These are phyloP conservation scores for Aleiodes sp. DNA, from an alignment of 1,140 invertebrate genomes.

Conservation along the genomic window DNA sequence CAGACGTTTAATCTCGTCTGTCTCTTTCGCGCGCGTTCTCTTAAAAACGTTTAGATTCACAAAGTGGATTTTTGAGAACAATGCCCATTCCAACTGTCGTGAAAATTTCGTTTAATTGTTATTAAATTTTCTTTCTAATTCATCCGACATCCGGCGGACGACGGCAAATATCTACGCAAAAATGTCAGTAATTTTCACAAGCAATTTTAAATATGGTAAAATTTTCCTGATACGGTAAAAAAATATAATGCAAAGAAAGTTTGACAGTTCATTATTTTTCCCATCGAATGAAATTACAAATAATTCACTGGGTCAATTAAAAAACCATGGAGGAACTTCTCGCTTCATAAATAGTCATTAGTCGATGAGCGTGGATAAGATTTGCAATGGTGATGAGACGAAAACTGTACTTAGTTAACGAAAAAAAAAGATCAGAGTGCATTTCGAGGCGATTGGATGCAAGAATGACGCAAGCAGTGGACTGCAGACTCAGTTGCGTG, in stretches of 20 bases:
- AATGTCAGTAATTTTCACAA: too few relatives aligned
- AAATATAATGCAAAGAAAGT: constrained; percentile 12
- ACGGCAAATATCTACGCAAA: background rate
- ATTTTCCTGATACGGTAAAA: background rate
- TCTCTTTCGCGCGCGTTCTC: background rate
- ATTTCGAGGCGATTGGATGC: background rate
- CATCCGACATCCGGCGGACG: constrained; percentile 19
- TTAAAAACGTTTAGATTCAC: background rate
- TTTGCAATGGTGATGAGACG: background rate
- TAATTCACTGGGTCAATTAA: background rate
- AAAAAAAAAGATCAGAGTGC: background rate
- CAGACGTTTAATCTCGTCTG: too few relatives aligned
- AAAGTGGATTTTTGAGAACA: constrained; percentile 40
- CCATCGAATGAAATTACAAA: too few relatives aligned
- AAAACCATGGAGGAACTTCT: background rate
- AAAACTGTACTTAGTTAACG: background rate
- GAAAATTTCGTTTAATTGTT: constrained; percentile 49
- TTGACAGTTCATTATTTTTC: too few relatives aligned
- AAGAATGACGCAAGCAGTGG: background rate
- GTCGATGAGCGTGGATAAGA: background rate
- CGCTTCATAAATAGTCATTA: background rate
- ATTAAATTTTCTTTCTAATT: constrained; percentile 43
- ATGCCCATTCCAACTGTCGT: constrained; percentile 47
- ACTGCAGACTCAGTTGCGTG: constrained; percentile 31
- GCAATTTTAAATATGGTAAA: constrained; percentile 16